phyloP scores from a whole-genome alignment of 2,113 vertebrate species.

The Chionodraco myersi region DNA sequence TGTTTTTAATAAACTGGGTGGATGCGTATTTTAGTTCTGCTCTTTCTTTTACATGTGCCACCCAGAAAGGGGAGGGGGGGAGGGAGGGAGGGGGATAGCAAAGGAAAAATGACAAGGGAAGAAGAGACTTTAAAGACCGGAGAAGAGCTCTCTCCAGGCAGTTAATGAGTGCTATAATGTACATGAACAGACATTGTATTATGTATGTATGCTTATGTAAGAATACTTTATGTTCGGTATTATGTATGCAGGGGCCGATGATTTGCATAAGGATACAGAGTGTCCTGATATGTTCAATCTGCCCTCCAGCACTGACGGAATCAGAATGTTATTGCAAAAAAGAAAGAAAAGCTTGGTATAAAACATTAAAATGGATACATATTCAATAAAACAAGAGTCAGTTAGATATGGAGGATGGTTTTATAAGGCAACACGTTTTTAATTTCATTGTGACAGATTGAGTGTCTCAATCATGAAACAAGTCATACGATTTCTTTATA shows the following conservation, averaged over 20 bases:
- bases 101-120: neutral
- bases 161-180: constrained; percentile 14
- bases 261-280: constrained; percentile 19
- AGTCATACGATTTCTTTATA: neutral
- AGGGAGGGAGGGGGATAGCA: too few relatives aligned
- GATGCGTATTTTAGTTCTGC: neutral
- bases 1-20: too few relatives aligned
- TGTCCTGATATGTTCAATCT: neutral
- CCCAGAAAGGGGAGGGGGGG: neutral
- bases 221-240: constrained; percentile 6
- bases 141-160: neutral
- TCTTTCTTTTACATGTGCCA: neutral
- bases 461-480: neutral
- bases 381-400: neutral
- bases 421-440: neutral
- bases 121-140: neutral
- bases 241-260: neutral
- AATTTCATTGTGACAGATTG: neutral
- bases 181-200: constrained; percentile 3
- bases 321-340: neutral
- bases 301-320: neutral
- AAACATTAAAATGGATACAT: neutral
- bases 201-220: constrained; percentile 12
- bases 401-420: neutral
- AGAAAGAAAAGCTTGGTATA: neutral